phyloP scores from a whole-genome alignment of 2,888 invertebrate genomes.

The Zygothrica quintamaculata region DNA sequence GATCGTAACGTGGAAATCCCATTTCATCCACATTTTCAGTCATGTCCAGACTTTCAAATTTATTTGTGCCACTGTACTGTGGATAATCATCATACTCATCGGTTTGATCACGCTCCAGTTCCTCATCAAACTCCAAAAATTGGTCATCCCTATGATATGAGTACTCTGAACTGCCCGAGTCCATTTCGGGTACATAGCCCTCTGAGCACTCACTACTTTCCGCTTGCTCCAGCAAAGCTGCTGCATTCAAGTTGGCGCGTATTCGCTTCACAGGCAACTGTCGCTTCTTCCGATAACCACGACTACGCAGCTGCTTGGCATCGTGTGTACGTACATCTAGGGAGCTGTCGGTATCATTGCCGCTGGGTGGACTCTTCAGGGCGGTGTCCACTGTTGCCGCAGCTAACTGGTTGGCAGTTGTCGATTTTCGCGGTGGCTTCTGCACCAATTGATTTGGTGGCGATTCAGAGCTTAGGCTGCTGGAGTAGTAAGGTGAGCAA shows the following conservation, averaged over 20 bases:
- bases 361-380: slow-evolving; percentile 89
- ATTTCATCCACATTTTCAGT: slow-evolving; percentile 88
- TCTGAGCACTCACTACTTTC: slow-evolving; percentile 89
- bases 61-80: slow-evolving; percentile 80
- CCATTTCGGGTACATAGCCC: slow-evolving; percentile 88
- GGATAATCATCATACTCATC: slow-evolving; percentile 87
- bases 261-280: slow-evolving; percentile 85
- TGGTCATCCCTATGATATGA: slow-evolving; percentile 85
- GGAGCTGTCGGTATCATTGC: slow-evolving; percentile 91
- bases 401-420: slow-evolving; percentile 84
- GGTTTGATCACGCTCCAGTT: slow-evolving; percentile 82
- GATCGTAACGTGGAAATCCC: slow-evolving; percentile 88
- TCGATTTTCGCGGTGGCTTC: slow-evolving; percentile 88
- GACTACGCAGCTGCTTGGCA: slow-evolving; percentile 88
- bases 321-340: slow-evolving; percentile 88
- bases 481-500: slow-evolving; percentile 91
- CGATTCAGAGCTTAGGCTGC: slow-evolving; percentile 90
- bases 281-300: slow-evolving; percentile 89
- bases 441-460: slow-evolving; percentile 88
- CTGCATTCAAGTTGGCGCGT: slow-evolving; percentile 77
- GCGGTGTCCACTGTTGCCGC: slow-evolving; percentile 83
- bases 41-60: slow-evolving; percentile 87
- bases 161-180: slow-evolving; percentile 87
- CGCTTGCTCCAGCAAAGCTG: slow-evolving; percentile 84
- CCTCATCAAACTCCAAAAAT: slow-evolving; percentile 85